Evolutionary conservation across 2,113 vertebrate genomes (phyloP), one percentile per base, ranked within the genome.

Genomic region (Calyptomena viridis): DNA sequence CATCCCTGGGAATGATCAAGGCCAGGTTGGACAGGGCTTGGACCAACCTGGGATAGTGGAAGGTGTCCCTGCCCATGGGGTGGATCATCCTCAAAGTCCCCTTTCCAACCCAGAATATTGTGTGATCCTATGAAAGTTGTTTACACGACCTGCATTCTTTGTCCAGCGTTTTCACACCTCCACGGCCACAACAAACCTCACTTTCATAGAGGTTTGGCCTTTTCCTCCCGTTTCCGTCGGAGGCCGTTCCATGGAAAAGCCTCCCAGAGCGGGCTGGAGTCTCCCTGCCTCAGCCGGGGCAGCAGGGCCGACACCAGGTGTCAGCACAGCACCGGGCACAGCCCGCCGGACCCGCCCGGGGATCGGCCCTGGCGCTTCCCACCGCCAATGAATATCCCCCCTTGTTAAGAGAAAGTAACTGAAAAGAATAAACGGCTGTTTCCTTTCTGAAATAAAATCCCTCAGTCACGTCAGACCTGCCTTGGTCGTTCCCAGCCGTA

Each of bases 321-420:
- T 78, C 89, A 89, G 76, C 79, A 46, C 5, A 84, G 75, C n/a
- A 33, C 86, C 73, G 58, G 40, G 40, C 40, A 20, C 42, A 44
- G 42, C 42, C 46, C 46, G 5, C 21, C 52, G 1, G 78, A 28
- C 10, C 42, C 73, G 37, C 7, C 33, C 5, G 1, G 42, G 15
- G 19, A 35, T 3, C 1, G 14, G 15, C 44, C 55, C 35, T 14
- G 64, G 16, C 14, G 17, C 17, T 22, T 14, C 13, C 22, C 23
- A 20, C 3, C 44, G 10, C 0, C 66, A 9, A 0, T 0, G 19
- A 1, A 2, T 15, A 37, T 30, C 12, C 31, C 16, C 16, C 14
- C 0, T 15, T 20, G 31, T 4, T 33, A 3, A 3, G 25, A 40
- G 42, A 16, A 80, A 67, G 31, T 4, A 19, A 50, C 12, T 22